Percentiles rank a stretch among this genome's conserved stretches.
Conservation (phyloP, 64 coral and sea anemone species). For the Stichodactyla mertensii region DNA sequence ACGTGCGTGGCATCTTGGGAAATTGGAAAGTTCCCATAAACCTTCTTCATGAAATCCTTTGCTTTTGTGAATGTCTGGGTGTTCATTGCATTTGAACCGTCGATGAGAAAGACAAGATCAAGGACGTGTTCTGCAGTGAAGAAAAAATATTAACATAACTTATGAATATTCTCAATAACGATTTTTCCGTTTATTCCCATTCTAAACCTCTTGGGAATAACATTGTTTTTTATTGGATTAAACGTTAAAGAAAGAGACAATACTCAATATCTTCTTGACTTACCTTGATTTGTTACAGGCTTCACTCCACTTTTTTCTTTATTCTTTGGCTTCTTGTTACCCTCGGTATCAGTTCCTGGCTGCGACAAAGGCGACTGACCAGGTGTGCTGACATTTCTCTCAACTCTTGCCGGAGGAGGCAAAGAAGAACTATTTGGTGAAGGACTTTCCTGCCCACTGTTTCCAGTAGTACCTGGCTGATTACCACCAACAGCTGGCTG, state of each 20-base stretch:
- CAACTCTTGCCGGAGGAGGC: not conserved
- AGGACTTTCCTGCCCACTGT: not conserved
- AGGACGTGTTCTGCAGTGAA: conserved; percentile 26
- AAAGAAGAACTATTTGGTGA: not conserved
- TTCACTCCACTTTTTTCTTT: not conserved
- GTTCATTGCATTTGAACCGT: conserved; percentile 23
- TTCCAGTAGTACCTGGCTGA: not conserved
- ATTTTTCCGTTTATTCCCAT: too few species aligned
- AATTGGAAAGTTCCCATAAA: conserved; percentile 50
- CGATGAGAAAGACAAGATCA: conserved; percentile 39
- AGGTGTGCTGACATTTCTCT: not conserved
- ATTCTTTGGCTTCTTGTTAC: not conserved
- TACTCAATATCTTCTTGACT: not conserved
- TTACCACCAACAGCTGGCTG: not conserved
- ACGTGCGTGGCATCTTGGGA: conserved; percentile 30
- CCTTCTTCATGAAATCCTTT: conserved; percentile 35
- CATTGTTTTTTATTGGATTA: too few species aligned
- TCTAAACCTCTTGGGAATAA: too few species aligned
- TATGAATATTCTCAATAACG: too few species aligned
- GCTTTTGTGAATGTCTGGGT: conserved; percentile 5
- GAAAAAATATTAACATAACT: not conserved
- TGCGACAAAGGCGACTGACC: not conserved
- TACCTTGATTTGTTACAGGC: conserved; percentile 5
- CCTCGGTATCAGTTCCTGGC: not conserved
- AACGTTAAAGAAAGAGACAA: not conserved